Evolutionary conservation across 1,140 invertebrate species (phyloP), one percentile per base, ranked within the genome.

Genomic region (Macrostomum lignano): DNA sequence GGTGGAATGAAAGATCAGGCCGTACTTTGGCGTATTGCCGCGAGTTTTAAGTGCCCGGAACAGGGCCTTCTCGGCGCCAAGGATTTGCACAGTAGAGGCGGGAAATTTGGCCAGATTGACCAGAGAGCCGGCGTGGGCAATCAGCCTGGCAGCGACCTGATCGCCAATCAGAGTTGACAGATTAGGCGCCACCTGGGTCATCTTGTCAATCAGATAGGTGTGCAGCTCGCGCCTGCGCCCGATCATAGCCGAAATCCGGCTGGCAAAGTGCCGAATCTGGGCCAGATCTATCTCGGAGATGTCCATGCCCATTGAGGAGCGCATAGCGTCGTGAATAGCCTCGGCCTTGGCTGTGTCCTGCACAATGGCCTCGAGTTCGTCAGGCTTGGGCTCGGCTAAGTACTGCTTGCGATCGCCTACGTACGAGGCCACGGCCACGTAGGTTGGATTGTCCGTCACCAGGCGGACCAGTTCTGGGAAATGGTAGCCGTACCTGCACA

Each of bases 221-320:
- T 44, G 33, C 2, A 52, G 36, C 21, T 39, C 67, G 49, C 74
- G 76, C 35, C 88, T 66, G 48, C 93, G 94, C 47, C 88, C 74
- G 20, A 72, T 69, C 10, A 96, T 59, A 19, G 69, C 71, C 4
- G 84, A 70, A 2, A 96, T 77, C 36, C 81, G 65, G 9, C 62
- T 61, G 2, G 79, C 77, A 61, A 96, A 94, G 55, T 70, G 67
- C 52, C 88, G 74, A 48, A 98, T 91, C 54, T 96, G 96, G 23
- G 79, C 66, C 36, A 98, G 58, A 64, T 98, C 88, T 31, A 93
- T 67, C 0, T 72, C 69, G 22, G 78, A 79, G 31, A 98, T 94
- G 45, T 96, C 88, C 79, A 94, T 94, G 46, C 82, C 88, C 84
- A 98, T 96, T 0, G 84, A 91, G 44, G 81, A 81, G 51, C 73